Conservation (phyloP, 2,113 vertebrate species). For the Eptesicus fuscus region DNA sequence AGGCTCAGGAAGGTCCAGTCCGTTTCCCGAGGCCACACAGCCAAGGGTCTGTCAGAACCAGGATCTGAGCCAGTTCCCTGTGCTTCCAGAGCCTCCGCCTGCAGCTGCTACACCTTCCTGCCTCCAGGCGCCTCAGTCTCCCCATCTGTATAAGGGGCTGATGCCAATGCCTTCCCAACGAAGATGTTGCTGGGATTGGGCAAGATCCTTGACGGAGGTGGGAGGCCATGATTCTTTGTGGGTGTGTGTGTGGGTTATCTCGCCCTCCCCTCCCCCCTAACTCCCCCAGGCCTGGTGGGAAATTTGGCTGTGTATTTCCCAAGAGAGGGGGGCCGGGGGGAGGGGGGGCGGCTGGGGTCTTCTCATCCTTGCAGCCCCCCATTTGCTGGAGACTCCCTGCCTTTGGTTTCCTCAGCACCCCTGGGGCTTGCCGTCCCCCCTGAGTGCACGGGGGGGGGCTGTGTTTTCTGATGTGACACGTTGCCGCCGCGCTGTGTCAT, state of each 20-base stretch:
- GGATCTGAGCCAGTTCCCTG: neutral
- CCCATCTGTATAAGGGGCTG: neutral
- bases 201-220: accelerated
- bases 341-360: neutral
- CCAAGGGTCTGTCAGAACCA: neutral
- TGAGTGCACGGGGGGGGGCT: conserved; percentile 37
- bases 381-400: conserved; percentile 34
- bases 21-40: neutral
- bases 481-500: conserved; percentile 76
- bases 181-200: neutral
- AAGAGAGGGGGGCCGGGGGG: neutral
- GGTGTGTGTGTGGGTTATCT: neutral
- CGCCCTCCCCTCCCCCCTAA: accelerated
- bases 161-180: neutral
- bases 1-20: neutral
- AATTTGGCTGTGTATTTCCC: neutral
- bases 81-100: neutral
- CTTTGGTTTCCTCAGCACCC: conserved; percentile 61
- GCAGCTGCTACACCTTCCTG: neutral
- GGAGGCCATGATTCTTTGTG: neutral
- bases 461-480: conserved; percentile 74
- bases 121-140: neutral
- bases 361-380: neutral
- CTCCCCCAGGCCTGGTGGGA: neutral
- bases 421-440: conserved; percentile 66